Conservation (phyloP, 1,140 invertebrate genomes). For the Penaeus japonicus region DNA sequence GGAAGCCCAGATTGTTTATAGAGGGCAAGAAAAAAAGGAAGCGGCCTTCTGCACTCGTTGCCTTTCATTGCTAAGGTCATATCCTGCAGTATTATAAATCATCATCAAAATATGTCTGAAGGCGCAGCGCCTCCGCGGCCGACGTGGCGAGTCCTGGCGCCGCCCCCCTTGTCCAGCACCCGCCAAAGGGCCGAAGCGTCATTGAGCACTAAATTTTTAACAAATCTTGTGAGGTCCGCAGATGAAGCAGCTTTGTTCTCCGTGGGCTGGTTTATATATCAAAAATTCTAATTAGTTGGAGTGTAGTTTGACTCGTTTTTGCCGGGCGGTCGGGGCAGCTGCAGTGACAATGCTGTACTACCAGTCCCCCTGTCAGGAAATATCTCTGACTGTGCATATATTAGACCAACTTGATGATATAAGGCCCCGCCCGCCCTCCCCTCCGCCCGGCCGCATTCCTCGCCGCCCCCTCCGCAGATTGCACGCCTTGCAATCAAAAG, state of each 20-base stretch:
- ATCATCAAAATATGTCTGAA: too few relatives aligned
- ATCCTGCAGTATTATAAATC: too few relatives aligned
- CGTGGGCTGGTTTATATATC: conserved; percentile 44
- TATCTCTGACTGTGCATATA: conserved; percentile 29
- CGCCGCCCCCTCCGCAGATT: too few relatives aligned
- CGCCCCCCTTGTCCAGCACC: too few relatives aligned
- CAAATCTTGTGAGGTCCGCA: neutral
- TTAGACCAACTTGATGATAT: conserved; percentile 35
- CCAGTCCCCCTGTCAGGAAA: conserved; percentile 28
- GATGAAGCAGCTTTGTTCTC: conserved; percentile 19
- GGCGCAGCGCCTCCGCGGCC: too few relatives aligned
- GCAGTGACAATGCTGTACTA: conserved; percentile 36
- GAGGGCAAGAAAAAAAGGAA: too few relatives aligned
- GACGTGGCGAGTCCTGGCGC: too few relatives aligned
- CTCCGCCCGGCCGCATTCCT: neutral
- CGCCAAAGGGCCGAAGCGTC: neutral
- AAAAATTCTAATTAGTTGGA: conserved; percentile 52
- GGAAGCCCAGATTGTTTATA: too few relatives aligned
- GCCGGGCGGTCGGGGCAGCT: conserved; percentile 30
- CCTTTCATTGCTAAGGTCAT: too few relatives aligned
- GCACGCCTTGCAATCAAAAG: too few relatives aligned
- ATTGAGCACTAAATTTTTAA: conserved; percentile 20
- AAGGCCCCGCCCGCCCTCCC: conserved; percentile 6
- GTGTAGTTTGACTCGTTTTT: conserved; percentile 44
- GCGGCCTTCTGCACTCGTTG: too few relatives aligned